A percentile compares a stretch with the other conserved stretches of the same genome.
Evolutionary conservation across 2,113 vertebrate genomes (phyloP).

Genomic region (Balaenoptera acutorostrata): DNA sequence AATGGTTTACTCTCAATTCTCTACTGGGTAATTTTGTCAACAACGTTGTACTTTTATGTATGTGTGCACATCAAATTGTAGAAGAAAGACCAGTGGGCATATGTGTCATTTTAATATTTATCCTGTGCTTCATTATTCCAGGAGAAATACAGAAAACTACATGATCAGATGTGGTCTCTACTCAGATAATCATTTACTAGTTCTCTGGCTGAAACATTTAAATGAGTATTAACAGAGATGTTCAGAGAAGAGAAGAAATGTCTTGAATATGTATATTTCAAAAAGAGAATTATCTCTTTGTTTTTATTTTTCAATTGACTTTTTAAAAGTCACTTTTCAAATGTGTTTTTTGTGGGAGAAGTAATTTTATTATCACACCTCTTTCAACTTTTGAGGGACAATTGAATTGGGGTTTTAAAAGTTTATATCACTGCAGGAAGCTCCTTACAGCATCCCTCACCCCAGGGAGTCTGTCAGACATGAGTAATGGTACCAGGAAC

Average conservation of each 20-base stretch:
- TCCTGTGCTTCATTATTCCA: neutral
- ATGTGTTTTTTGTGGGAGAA: neutral
- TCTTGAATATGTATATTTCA: neutral
- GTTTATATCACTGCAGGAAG: conserved; percentile 59
- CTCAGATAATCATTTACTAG: neutral
- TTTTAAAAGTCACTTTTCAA: conserved; percentile 35
- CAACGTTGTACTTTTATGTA: neutral
- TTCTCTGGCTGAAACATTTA: neutral
- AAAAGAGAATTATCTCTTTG: neutral
- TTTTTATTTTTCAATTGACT: neutral
- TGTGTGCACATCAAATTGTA: neutral
- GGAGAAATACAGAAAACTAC: neutral
- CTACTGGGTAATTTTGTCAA: neutral
- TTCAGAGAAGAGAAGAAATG: neutral
- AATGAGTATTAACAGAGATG: neutral
- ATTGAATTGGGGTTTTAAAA: conserved; percentile 44
- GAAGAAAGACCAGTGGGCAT: neutral
- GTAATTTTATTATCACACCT: neutral
- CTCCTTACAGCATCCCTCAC: conserved; percentile 42
- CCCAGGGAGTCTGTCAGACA: conserved; percentile 64
- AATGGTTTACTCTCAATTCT: neutral
- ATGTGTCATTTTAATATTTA: neutral
- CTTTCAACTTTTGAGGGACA: conserved; percentile 28
- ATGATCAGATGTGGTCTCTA: neutral
- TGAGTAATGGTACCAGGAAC: conserved; percentile 62